phyloP scores from a whole-genome alignment of 1,140 invertebrate genomes.

The Ceratina australensis region DNA sequence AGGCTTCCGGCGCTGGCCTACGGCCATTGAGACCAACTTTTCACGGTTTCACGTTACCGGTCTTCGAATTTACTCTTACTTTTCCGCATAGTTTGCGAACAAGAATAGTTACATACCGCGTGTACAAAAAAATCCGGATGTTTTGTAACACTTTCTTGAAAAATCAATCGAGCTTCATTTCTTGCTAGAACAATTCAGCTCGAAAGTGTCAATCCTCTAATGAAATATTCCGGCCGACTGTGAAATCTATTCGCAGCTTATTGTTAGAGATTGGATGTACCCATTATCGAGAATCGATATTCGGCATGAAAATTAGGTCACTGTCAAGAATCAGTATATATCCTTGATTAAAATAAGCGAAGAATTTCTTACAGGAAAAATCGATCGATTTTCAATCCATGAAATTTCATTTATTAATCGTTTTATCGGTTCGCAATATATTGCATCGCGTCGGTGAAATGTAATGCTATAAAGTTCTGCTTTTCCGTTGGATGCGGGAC shows the following conservation, averaged over 20 bases:
- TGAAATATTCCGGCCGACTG: too few relatives aligned
- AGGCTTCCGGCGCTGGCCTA: slow-evolving; percentile 61
- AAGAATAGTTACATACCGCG: neutral
- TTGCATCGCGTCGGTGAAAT: neutral
- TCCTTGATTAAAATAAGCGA: neutral
- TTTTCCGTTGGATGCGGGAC: neutral
- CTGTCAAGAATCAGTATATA: neutral
- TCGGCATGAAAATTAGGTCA: neutral
- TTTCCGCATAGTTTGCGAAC: neutral
- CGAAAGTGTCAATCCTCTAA: too few relatives aligned
- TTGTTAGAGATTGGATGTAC: neutral
- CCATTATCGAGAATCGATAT: slow-evolving; percentile 1
- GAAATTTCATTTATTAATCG: neutral
- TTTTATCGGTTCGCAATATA: neutral
- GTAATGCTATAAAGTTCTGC: neutral
- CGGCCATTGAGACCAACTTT: slow-evolving; percentile 31
- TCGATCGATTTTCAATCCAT: neutral
- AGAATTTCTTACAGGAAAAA: neutral
- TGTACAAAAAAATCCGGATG: too few relatives aligned
- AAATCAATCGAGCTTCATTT: neutral
- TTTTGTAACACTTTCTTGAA: neutral
- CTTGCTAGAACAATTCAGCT: too few relatives aligned
- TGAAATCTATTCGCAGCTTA: neutral
- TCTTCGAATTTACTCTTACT: neutral
- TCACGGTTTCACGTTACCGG: slow-evolving; percentile 44